Conservation (phyloP, 2,888 invertebrate species). For the Steinernema hermaphroditum region DNA sequence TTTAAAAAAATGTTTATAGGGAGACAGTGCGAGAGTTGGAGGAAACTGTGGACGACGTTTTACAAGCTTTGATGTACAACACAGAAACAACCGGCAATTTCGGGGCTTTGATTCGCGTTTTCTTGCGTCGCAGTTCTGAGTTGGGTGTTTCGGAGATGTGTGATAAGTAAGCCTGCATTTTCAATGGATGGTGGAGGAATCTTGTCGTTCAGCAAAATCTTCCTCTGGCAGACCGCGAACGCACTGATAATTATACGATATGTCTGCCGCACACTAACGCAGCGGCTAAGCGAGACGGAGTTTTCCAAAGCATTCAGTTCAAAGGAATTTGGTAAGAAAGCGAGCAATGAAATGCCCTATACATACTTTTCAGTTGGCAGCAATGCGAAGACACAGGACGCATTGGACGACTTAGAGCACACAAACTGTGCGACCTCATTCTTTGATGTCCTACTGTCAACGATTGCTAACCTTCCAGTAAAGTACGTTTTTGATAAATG, state of each 20-base stretch:
- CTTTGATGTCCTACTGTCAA: background rate
- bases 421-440: background rate
- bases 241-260: conserved; percentile 83
- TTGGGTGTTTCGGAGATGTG: conserved; percentile 82
- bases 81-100: conserved; percentile 87
- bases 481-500: conserved; percentile 73
- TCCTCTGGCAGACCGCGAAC: conserved; percentile 93
- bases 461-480: conserved; percentile 73
- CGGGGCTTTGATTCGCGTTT: conserved; percentile 82
- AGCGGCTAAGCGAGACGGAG: conserved; percentile 85
- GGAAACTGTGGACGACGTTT: conserved; percentile 78
- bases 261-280: conserved; percentile 83
- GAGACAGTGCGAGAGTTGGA: conserved; percentile 72
- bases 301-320: conserved; percentile 81
- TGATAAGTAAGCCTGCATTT: conserved; percentile 75
- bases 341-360: background rate
- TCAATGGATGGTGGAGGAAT: background rate
- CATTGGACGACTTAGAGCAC: background rate
- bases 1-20: conserved; percentile 41
- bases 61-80: conserved; percentile 76
- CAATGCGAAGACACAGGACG: background rate
- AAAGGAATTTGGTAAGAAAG: conserved; percentile 64
- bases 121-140: conserved; percentile 80
- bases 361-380: conserved; percentile 65
- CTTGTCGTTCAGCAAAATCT: conserved; percentile 72